Percentiles rank a stretch among this genome's conserved stretches.
These are phyloP conservation scores for Paraescarpia echinospica DNA, from an alignment of 1,140 invertebrate genomes.

Conservation along the genomic window DNA sequence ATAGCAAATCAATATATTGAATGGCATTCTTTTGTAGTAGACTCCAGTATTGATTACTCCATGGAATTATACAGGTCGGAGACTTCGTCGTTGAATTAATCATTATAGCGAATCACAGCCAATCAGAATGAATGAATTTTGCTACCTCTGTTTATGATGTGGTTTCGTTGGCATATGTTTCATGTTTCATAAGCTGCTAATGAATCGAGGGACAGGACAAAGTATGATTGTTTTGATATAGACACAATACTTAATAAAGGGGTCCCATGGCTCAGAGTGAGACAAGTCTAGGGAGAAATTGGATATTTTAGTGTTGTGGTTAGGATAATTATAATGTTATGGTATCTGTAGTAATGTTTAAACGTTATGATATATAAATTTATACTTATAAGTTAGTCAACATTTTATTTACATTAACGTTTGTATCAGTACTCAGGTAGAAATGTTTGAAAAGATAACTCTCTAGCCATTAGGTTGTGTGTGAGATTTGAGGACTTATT, in stretches of 20 bases:
- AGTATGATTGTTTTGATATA: not conserved
- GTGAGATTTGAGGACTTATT: no score
- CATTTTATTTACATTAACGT: no score
- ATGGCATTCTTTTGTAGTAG: not conserved
- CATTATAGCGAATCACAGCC: not conserved
- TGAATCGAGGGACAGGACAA: not conserved
- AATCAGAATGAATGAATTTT: not conserved
- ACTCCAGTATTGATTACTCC: not conserved
- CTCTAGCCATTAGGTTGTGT: no score
- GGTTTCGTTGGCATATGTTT: not conserved
- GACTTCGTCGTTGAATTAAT: not conserved
- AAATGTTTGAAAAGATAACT: no score
- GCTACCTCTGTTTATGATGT: not conserved
- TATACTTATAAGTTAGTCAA: no score
- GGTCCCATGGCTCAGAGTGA: no score
- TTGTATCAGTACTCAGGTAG: no score
- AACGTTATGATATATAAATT: no score
- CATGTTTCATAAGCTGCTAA: not conserved
- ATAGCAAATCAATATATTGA: not conserved
- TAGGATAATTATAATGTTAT: no score
- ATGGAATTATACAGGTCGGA: not conserved
- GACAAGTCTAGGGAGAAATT: no score
- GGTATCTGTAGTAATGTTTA: no score
- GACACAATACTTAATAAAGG: not conserved
- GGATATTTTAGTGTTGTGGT: no score